A percentile compares a stretch with the other conserved stretches of the same genome.
Evolutionary conservation across 2,113 vertebrate genomes (phyloP).

Genomic region (Psilopogon haemacephalus): DNA sequence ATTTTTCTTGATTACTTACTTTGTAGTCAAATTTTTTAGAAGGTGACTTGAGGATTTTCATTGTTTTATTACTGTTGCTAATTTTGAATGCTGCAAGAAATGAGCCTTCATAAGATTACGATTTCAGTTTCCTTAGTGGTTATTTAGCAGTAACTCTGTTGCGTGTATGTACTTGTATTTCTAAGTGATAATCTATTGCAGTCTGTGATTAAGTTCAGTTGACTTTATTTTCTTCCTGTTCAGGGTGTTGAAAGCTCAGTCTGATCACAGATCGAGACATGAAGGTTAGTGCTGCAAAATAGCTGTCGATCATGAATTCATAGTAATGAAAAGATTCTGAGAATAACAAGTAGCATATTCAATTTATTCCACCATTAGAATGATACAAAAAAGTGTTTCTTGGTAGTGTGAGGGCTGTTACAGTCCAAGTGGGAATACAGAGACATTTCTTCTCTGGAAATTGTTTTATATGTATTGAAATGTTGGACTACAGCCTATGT

Average conservation of each 20-base stretch:
- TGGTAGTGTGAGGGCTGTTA: background rate
- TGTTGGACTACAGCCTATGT: background rate
- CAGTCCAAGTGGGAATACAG: background rate
- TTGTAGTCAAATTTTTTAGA: background rate
- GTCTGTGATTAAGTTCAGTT: slow-evolving; percentile 3
- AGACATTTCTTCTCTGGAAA: background rate
- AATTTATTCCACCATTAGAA: background rate
- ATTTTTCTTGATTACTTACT: background rate
- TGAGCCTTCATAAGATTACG: background rate
- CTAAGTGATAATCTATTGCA: background rate
- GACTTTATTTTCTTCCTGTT: slow-evolving; percentile 32
- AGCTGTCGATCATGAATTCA: background rate
- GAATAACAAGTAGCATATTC: background rate
- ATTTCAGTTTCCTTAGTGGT: background rate
- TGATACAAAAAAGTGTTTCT: background rate
- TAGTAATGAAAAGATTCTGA: background rate
- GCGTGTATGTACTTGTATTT: background rate
- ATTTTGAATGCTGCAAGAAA: background rate
- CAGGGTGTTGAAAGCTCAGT: slow-evolving; percentile 97
- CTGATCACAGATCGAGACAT: slow-evolving; percentile 94
- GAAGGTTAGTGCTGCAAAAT: slow-evolving; percentile 85
- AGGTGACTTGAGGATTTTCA: background rate
- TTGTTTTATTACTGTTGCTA: background rate
- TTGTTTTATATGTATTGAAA: background rate
- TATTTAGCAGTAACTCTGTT: background rate